These are phyloP conservation scores for Sylvia borin DNA, from an alignment of 2,797 vertebrate genomes.

Conservation along the genomic window DNA sequence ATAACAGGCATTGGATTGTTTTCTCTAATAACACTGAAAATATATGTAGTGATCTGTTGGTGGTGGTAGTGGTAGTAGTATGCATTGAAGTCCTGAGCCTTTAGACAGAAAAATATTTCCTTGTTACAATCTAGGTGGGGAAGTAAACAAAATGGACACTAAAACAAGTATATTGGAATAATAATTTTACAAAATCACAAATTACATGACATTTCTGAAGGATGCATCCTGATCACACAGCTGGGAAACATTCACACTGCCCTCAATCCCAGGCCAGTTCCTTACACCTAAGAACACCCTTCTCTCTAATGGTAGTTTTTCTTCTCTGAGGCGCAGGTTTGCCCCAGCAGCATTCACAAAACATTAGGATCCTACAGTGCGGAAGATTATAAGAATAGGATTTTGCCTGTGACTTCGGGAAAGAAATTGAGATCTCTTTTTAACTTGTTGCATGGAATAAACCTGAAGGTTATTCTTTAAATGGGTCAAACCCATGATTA, in stretches of 20 bases:
- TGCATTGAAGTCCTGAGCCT: neutral
- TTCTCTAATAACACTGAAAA: neutral
- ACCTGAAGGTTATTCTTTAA: neutral
- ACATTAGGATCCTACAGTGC: neutral
- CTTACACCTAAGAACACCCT: neutral
- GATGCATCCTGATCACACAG: neutral
- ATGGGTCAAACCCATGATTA: neutral
- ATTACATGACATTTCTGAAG: neutral
- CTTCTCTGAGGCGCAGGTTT: neutral
- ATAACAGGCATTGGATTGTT: neutral
- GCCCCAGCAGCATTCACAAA: neutral
- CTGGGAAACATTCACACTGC: neutral
- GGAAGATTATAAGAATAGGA: neutral
- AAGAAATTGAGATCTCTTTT: neutral
- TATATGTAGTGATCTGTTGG: neutral
- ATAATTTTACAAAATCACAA: neutral
- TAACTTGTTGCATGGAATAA: neutral
- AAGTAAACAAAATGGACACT: neutral
- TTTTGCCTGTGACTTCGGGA: neutral
- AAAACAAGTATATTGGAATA: neutral
- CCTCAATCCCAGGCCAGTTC: neutral
- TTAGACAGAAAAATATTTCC: neutral
- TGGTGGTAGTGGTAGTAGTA: accelerated
- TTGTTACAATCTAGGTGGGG: neutral
- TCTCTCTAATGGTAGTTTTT: neutral